phyloP scores from a whole-genome alignment of 2,888 invertebrate species.

The Matsumyia berberina region DNA sequence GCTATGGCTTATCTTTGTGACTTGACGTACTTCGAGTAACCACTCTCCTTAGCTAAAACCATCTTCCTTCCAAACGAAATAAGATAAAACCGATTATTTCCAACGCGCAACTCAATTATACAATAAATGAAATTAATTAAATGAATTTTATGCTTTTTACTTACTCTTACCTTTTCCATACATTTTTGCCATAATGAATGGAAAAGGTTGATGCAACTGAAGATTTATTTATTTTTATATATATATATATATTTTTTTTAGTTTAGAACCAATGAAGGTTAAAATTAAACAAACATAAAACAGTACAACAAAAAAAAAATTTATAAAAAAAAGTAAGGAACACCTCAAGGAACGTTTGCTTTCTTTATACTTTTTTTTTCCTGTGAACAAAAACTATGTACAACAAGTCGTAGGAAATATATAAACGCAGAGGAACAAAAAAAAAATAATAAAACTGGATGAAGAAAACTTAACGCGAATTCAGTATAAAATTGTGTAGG shows the following conservation, averaged over 20 bases:
- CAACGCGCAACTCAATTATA: conserved; percentile 40
- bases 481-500: conserved; percentile 34
- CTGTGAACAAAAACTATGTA: conserved; percentile 63
- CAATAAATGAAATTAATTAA: conserved; percentile 12
- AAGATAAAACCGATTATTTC: conserved; percentile 20
- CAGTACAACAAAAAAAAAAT: not conserved
- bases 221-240: conserved; percentile 58
- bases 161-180: conserved; percentile 85
- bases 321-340: conserved; percentile 43
- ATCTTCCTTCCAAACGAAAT: not conserved
- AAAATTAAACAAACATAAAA: conserved; percentile 69
- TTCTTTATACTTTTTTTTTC: conserved; percentile 20
- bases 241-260: conserved; percentile 41
- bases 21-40: no score
- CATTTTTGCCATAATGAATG: conserved; percentile 83
- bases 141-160: conserved; percentile 79
- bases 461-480: conserved; percentile 61
- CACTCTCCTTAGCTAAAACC: no score
- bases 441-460: conserved; percentile 43
- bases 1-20: no score
- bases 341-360: conserved; percentile 47
- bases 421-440: conserved; percentile 36
- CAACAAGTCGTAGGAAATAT: conserved; percentile 59
- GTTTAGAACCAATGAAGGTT: conserved; percentile 66
- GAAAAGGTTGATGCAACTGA: conserved; percentile 74